A percentile compares a stretch with the other conserved stretches of the same genome.
These are phyloP conservation scores for Actias luna DNA, from an alignment of 2,888 invertebrate genomes.

Conservation along the genomic window DNA sequence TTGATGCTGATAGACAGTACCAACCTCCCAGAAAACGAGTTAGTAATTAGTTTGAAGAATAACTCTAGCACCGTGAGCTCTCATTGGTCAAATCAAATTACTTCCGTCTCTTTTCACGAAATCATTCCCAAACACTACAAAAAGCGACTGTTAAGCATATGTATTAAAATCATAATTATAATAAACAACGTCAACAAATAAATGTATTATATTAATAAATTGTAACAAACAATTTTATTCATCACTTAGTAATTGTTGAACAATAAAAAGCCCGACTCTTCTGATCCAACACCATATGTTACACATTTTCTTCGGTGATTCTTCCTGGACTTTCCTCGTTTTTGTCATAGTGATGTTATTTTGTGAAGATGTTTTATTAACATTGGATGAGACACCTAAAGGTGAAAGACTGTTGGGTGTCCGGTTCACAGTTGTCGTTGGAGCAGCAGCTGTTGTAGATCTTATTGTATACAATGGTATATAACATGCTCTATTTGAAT, in stretches of 20 bases:
- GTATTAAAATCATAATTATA: too few species aligned
- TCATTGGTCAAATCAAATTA: too few species aligned
- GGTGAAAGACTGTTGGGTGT: background rate
- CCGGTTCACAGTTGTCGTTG: background rate
- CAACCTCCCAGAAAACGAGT: too few species aligned
- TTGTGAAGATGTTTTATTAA: constrained; percentile 8
- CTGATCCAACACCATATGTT: constrained; percentile 56
- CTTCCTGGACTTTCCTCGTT: constrained; percentile 13
- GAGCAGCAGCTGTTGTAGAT: constrained; percentile 9
- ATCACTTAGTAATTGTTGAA: constrained; percentile 55
- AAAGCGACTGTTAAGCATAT: too few species aligned
- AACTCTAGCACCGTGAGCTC: too few species aligned
- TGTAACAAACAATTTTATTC: constrained; percentile 31
- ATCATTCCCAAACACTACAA: too few species aligned
- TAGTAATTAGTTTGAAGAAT: too few species aligned
- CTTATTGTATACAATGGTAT: constrained; percentile 22
- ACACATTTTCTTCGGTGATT: constrained; percentile 32
- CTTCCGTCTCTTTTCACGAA: too few species aligned
- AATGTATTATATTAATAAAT: too few species aligned
- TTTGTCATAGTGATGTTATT: background rate
- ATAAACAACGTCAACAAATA: too few species aligned
- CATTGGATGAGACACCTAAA: constrained; percentile 6
- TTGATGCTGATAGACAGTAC: too few species aligned
- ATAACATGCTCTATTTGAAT: constrained; percentile 20
- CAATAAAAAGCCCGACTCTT: constrained; percentile 52